A percentile compares a stretch with the other conserved stretches of the same genome.
Conservation (phyloP, 2,888 invertebrate genomes). For the Spodoptera exigua region DNA sequence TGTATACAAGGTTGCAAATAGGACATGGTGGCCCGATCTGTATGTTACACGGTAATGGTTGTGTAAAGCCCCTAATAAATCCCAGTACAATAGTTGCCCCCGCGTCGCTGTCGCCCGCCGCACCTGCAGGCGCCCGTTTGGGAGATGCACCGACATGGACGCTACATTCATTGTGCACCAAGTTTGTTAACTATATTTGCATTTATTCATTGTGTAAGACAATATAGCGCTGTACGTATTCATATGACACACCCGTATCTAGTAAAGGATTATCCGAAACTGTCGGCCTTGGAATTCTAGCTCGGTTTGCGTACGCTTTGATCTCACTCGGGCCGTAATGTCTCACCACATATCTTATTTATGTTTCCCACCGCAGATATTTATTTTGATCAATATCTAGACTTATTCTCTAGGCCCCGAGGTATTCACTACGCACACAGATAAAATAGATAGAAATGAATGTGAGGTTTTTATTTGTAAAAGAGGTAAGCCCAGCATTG, state of each 20-base stretch:
- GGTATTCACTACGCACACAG: constrained; percentile 21
- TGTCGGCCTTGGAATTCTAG: constrained; percentile 16
- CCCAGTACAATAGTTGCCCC: constrained; percentile 36
- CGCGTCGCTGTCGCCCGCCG: constrained; percentile 6
- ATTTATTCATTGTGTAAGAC: constrained; percentile 5
- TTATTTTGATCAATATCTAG: constrained; percentile 21
- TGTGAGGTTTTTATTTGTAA: constrained; percentile 1
- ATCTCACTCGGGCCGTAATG: constrained; percentile 28
- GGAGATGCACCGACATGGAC: constrained; percentile 19
- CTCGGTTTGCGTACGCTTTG: constrained; percentile 35
- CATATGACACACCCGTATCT: background rate
- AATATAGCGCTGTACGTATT: constrained; percentile 1
- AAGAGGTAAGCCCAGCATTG: constrained; percentile 6
- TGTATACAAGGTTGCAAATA: constrained; percentile 34
- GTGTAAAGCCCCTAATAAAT: constrained; percentile 53
- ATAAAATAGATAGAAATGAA: constrained; percentile 5
- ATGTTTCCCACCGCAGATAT: constrained; percentile 14
- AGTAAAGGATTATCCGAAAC: constrained; percentile 15
- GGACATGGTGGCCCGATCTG: constrained; percentile 38
- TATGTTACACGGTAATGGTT: constrained; percentile 47
- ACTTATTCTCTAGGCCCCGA: constrained; percentile 10
- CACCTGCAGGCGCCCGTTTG: constrained; percentile 29
- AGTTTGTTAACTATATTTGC: constrained; percentile 37
- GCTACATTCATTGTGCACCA: constrained; percentile 18
- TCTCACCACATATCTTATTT: constrained; percentile 25